These are phyloP conservation scores for Hypena proboscidalis DNA, from an alignment of 2,888 invertebrate genomes.

Conservation along the genomic window DNA sequence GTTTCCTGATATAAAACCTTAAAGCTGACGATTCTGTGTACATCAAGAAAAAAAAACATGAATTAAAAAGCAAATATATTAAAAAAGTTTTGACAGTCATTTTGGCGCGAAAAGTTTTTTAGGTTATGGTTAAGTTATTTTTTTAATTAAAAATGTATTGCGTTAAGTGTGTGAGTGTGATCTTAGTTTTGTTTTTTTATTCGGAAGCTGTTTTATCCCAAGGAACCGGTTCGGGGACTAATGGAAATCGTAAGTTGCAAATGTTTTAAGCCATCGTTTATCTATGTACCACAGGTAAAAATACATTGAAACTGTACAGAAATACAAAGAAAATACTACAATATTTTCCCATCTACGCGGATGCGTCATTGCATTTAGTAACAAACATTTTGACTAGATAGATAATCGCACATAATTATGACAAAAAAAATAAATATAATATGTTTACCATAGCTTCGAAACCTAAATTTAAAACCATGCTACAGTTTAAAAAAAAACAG, in stretches of 20 bases:
- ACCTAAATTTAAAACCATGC: too few relatives aligned
- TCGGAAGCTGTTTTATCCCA: conserved; percentile 57
- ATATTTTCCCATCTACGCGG: too few relatives aligned
- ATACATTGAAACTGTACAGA: too few relatives aligned
- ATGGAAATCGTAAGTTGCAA: conserved; percentile 76
- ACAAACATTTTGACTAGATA: too few relatives aligned
- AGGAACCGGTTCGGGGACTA: conserved; percentile 65
- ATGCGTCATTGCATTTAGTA: too few relatives aligned
- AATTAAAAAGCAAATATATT: conserved; percentile 22
- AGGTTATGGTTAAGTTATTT: conserved; percentile 11
- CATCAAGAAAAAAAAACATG: conserved; percentile 20
- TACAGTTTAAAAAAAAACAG: too few relatives aligned
- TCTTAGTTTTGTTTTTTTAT: conserved; percentile 55
- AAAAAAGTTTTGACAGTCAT: conserved; percentile 27
- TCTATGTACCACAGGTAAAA: too few relatives aligned
- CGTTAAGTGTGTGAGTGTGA: conserved; percentile 55
- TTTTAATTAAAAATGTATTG: conserved; percentile 8
- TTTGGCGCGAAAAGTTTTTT: conserved; percentile 39
- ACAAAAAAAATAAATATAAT: too few relatives aligned
- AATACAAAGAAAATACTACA: too few relatives aligned
- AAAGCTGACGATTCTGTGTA: background rate
- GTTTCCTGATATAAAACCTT: conserved; percentile 13
- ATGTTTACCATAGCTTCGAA: too few relatives aligned
- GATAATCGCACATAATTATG: too few relatives aligned
- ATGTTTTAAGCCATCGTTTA: too few relatives aligned